Percentiles rank a stretch among this genome's conserved stretches.
phyloP scores from a whole-genome alignment of 2,797 vertebrate genomes.

The Falco concolor region DNA sequence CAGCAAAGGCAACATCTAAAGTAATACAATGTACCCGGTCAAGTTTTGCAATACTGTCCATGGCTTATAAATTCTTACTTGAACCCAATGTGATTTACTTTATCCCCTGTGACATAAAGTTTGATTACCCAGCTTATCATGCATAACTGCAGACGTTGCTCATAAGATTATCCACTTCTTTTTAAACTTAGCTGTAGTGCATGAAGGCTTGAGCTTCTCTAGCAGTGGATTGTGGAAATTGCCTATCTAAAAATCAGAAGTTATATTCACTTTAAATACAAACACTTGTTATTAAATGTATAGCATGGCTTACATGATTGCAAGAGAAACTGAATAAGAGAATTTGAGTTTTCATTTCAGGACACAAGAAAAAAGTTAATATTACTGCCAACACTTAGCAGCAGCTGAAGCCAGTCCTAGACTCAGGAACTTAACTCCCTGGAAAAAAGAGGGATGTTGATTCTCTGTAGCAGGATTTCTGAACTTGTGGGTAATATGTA shows the following conservation, averaged over 20 bases:
- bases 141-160: background rate
- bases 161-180: background rate
- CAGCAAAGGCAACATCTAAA: background rate
- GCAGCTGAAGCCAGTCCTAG: background rate
- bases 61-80: background rate
- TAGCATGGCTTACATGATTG: background rate
- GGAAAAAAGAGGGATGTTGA: background rate
- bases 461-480: background rate
- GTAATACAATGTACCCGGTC: background rate
- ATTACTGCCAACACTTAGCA: background rate
- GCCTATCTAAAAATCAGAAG: background rate
- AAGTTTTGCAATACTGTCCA: background rate
- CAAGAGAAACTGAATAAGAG: background rate
- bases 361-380: background rate
- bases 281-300: background rate
- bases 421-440: background rate
- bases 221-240: background rate
- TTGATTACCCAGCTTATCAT: background rate
- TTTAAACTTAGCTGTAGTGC: background rate
- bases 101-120: background rate
- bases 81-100: background rate
- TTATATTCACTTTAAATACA: background rate
- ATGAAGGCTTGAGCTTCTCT: background rate
- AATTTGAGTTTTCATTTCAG: background rate
- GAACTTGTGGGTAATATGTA: background rate